Conservation (phyloP, 1,140 invertebrate genomes). For the Asobara japonica region DNA sequence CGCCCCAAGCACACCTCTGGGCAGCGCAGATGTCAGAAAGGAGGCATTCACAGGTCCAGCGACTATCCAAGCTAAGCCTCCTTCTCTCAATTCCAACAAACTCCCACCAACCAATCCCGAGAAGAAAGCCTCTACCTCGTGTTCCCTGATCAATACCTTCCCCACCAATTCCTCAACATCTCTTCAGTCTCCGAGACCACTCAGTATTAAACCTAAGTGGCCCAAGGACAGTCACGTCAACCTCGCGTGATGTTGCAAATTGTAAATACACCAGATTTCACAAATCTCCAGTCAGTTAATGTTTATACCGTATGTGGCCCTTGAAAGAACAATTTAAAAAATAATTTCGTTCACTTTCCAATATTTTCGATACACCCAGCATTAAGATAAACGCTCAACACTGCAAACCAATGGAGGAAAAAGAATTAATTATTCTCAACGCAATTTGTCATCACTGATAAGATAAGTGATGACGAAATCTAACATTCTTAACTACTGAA, state of each 20-base stretch:
- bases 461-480: neutral
- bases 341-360: neutral
- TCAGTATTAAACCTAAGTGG: constrained; percentile 44
- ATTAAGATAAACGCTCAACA: neutral
- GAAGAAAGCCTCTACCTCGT: constrained; percentile 45
- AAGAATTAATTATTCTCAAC: neutral
- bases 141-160: constrained; percentile 49
- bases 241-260: constrained; percentile 4
- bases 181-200: constrained; percentile 21
- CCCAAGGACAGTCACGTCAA: constrained; percentile 51
- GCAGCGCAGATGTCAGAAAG: constrained; percentile 40
- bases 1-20: neutral
- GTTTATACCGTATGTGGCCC: neutral
- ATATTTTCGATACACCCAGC: neutral
- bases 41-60: constrained; percentile 36
- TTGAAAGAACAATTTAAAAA: neutral
- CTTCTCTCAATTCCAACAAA: neutral
- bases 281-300: neutral
- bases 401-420: neutral
- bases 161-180: constrained; percentile 19
- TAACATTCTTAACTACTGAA: neutral
- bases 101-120: constrained; percentile 41
- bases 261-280: constrained; percentile 26
- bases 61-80: constrained; percentile 13
- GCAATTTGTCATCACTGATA: neutral